phyloP scores from a whole-genome alignment of 2,888 invertebrate genomes.

The Tachina lurida region DNA sequence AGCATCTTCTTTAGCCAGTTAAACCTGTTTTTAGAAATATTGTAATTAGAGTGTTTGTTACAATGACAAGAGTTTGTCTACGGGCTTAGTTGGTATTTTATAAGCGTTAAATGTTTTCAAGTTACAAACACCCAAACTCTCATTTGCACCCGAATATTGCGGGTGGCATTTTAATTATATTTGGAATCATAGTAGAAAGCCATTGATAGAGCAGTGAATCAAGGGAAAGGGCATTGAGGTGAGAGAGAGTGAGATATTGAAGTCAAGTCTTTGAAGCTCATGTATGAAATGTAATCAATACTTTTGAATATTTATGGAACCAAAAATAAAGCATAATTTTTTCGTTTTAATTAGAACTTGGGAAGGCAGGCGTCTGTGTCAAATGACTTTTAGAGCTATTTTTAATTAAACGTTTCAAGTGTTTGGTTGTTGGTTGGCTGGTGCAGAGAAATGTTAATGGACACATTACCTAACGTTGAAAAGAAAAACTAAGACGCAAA shows the following conservation, averaged over 20 bases:
- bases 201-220: not conserved
- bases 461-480: not conserved
- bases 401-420: slow-evolving; percentile 41
- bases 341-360: slow-evolving; percentile 34
- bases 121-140: slow-evolving; percentile 19
- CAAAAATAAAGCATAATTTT: slow-evolving; percentile 44
- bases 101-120: slow-evolving; percentile 28
- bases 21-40: slow-evolving; percentile 39
- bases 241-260: slow-evolving; percentile 6
- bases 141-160: not conserved
- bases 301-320: not conserved
- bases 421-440: not conserved
- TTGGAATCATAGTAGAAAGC: slow-evolving; percentile 15
- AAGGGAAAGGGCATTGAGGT: not conserved
- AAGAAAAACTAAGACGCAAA: not conserved
- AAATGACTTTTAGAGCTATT: slow-evolving; percentile 25
- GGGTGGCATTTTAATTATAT: slow-evolving; percentile 50
- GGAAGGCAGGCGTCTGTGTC: slow-evolving; percentile 13
- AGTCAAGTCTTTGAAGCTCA: slow-evolving; percentile 44
- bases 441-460: not conserved
- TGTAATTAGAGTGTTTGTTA: slow-evolving; percentile 62
- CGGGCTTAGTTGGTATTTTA: slow-evolving; percentile 32
- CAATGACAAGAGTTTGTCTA: slow-evolving; percentile 49
- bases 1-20: slow-evolving; percentile 19
- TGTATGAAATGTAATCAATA: slow-evolving; percentile 40